phyloP scores from a whole-genome alignment of 1,140 invertebrate species.

The Pissodes strobi region DNA sequence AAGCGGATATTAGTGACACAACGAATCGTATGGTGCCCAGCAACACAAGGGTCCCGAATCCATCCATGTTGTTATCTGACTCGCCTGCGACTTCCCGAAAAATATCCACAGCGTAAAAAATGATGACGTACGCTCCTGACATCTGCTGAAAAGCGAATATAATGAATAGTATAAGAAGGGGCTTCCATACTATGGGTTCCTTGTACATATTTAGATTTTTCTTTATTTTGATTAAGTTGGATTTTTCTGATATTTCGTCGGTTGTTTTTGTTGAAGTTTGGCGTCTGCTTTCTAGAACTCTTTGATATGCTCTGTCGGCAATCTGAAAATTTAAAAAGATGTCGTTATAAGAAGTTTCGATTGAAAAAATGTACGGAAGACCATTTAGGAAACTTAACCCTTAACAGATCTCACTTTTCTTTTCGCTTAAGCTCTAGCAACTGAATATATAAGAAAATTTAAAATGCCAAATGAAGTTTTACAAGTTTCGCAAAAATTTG shows the following conservation, averaged over 20 bases:
- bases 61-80: conserved; percentile 55
- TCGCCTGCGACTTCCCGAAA: conserved; percentile 59
- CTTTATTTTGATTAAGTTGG: conserved; percentile 26
- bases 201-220: conserved; percentile 35
- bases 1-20: conserved; percentile 58
- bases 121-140: conserved; percentile 66
- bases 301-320: conserved; percentile 53
- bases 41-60: conserved; percentile 58
- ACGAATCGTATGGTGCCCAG: conserved; percentile 61
- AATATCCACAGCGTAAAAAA: conserved; percentile 70
- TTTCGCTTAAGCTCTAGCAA: too few species aligned
- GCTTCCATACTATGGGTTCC: conserved; percentile 58
- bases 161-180: conserved; percentile 58
- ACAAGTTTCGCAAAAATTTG: too few species aligned
- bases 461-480: too few species aligned
- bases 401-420: too few species aligned
- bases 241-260: conserved; percentile 23
- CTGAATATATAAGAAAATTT: too few species aligned
- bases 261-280: neutral
- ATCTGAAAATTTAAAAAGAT: conserved; percentile 41
- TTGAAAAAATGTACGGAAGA: too few species aligned
- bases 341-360: too few species aligned
- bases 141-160: conserved; percentile 65
- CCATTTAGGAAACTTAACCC: too few species aligned
- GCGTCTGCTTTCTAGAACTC: conserved; percentile 45